Percentiles rank a stretch among this genome's conserved stretches.
These are phyloP conservation scores for Dreissena rostriformis DNA, from an alignment of 1,140 invertebrate genomes.

Conservation along the genomic window DNA sequence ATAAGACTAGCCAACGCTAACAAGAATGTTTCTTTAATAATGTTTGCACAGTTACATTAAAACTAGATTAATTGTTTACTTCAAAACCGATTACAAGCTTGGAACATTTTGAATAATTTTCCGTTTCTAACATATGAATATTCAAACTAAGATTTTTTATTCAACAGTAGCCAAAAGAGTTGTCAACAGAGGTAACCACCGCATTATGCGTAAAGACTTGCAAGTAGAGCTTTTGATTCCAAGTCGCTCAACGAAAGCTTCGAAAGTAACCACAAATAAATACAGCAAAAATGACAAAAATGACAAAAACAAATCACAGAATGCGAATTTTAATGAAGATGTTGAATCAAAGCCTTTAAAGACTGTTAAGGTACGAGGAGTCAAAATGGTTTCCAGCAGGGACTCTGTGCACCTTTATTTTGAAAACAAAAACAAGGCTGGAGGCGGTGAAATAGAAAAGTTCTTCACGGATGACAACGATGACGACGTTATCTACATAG, in stretches of 20 bases:
- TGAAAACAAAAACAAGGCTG: conserved; percentile 52
- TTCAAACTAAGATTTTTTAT: not conserved
- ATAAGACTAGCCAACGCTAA: not conserved
- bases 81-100: not conserved
- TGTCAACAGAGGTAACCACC: not conserved
- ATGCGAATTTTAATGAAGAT: not conserved
- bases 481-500: conserved; percentile 17
- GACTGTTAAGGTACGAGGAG: conserved; percentile 40
- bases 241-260: too few relatives aligned
- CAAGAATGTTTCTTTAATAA: not conserved
- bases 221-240: not conserved
- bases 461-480: conserved; percentile 22
- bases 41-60: not conserved
- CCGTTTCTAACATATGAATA: not conserved
- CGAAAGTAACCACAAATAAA: not conserved
- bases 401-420: conserved; percentile 58
- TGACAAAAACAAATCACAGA: too few relatives aligned
- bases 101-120: not conserved
- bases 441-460: conserved; percentile 46
- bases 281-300: not conserved
- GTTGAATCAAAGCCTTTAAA: not conserved
- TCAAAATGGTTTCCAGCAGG: conserved; percentile 25
- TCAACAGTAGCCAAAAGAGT: conserved; percentile 20
- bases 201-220: not conserved
- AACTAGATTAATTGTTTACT: not conserved